phyloP scores from a whole-genome alignment of 1,140 invertebrate genomes.

The Drosophila melanica region DNA sequence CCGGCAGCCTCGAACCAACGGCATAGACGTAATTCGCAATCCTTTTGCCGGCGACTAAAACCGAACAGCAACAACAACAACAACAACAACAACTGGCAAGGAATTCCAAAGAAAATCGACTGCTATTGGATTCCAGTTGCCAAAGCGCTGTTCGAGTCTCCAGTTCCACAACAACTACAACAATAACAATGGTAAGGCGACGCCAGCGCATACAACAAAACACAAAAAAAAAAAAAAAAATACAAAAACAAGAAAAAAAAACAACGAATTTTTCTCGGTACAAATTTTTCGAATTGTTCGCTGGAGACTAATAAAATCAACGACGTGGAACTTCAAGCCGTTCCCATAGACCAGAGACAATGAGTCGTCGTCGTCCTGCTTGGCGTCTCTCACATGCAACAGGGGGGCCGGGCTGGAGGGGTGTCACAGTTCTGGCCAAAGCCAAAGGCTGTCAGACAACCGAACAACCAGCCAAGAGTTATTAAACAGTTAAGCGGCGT shows the following conservation, averaged over 20 bases:
- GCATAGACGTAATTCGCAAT: conserved; percentile 50
- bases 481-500: conserved; percentile 80
- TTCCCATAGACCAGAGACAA: conserved; percentile 80
- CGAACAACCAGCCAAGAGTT: conserved; percentile 63
- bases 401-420: not conserved
- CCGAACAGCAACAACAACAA: conserved; percentile 41
- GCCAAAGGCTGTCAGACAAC: conserved; percentile 42
- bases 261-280: conserved; percentile 67
- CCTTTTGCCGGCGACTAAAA: conserved; percentile 53
- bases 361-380: conserved; percentile 57
- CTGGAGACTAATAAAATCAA: conserved; percentile 84
- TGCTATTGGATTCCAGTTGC: conserved; percentile 74
- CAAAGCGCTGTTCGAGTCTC: conserved; percentile 24
- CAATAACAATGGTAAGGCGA: conserved; percentile 37
- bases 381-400: conserved; percentile 30
- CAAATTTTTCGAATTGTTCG: conserved; percentile 84
- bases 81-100: conserved; percentile 40
- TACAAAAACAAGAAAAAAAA: conserved; percentile 36
- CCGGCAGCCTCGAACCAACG: conserved; percentile 1
- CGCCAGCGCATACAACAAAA: conserved; percentile 14
- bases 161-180: conserved; percentile 46
- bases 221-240: conserved; percentile 36
- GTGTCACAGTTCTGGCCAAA: not conserved
- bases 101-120: conserved; percentile 80
- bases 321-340: conserved; percentile 83